phyloP scores from a whole-genome alignment of 2,113 vertebrate genomes.

The Syngnathoides biaculeatus region DNA sequence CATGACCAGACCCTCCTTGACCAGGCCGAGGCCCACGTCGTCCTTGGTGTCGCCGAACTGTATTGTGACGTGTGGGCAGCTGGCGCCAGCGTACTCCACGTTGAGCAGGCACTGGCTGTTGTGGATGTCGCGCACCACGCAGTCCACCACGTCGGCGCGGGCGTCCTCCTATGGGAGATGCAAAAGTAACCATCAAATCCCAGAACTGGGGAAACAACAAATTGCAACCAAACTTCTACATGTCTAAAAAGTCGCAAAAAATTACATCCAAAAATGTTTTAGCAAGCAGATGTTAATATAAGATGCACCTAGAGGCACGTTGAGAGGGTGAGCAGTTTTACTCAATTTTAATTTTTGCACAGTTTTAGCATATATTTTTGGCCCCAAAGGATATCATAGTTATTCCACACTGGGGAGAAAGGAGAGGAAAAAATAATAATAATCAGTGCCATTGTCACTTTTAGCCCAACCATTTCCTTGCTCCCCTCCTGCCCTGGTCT shows the following conservation, averaged over 20 bases:
- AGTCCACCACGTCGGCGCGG: slow-evolving; percentile 85
- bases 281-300: not conserved
- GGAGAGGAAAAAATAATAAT: slow-evolving; percentile 25
- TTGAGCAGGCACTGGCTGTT: slow-evolving; percentile 92
- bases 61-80: slow-evolving; percentile 84
- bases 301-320: not conserved
- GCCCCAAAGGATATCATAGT: not conserved
- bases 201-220: too few relatives aligned
- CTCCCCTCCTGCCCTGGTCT: slow-evolving; percentile 56
- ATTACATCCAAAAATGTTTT: not conserved
- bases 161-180: slow-evolving; percentile 78
- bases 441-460: slow-evolving; percentile 40
- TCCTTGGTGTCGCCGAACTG: slow-evolving; percentile 88
- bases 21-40: slow-evolving; percentile 85
- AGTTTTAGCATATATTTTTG: not conserved
- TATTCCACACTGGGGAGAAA: slow-evolving; percentile 17
- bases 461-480: slow-evolving; percentile 52
- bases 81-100: slow-evolving; percentile 79
- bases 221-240: not conserved
- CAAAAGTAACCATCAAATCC: not conserved
- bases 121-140: slow-evolving; percentile 87
- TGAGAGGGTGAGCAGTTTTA: not conserved
- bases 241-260: not conserved
- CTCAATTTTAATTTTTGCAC: not conserved
- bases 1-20: slow-evolving; percentile 91